phyloP scores from a whole-genome alignment of 2,113 vertebrate species.

The Carassius carassius region DNA sequence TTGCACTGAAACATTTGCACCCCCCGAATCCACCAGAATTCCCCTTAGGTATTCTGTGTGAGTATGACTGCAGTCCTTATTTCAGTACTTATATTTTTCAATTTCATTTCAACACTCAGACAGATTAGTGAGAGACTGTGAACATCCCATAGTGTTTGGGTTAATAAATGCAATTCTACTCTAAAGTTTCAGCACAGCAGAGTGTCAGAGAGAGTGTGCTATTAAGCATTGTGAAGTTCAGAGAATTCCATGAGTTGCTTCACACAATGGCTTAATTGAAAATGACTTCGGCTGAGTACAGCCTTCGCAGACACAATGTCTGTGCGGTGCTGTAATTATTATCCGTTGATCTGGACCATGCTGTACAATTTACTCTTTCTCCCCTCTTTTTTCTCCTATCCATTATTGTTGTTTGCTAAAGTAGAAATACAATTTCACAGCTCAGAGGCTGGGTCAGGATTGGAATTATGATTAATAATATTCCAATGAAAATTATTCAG shows the following conservation, averaged over 20 bases:
- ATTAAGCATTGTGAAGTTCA: constrained; percentile 41
- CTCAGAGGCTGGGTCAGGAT: constrained; percentile 71
- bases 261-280: constrained; percentile 73
- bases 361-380: constrained; percentile 58
- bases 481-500: constrained; percentile 71
- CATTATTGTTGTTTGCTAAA: constrained; percentile 78
- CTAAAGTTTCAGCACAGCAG: constrained; percentile 22
- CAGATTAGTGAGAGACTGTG: constrained; percentile 30
- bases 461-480: constrained; percentile 76
- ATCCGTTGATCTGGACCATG: constrained; percentile 63
- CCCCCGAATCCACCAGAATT: not conserved
- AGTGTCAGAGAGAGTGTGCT: constrained; percentile 1
- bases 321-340: constrained; percentile 64
- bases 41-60: not conserved
- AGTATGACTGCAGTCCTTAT: constrained; percentile 10
- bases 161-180: constrained; percentile 24
- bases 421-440: constrained; percentile 80
- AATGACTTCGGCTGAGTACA: constrained; percentile 64
- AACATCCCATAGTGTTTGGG: constrained; percentile 18
- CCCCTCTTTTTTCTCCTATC: constrained; percentile 60
- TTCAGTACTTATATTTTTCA: constrained; percentile 28
- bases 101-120: constrained; percentile 35
- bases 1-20: constrained; percentile 8
- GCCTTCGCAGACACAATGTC: constrained; percentile 64
- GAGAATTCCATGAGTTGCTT: constrained; percentile 51